phyloP scores from a whole-genome alignment of 2,113 vertebrate genomes.

The Cheilinus undulatus region DNA sequence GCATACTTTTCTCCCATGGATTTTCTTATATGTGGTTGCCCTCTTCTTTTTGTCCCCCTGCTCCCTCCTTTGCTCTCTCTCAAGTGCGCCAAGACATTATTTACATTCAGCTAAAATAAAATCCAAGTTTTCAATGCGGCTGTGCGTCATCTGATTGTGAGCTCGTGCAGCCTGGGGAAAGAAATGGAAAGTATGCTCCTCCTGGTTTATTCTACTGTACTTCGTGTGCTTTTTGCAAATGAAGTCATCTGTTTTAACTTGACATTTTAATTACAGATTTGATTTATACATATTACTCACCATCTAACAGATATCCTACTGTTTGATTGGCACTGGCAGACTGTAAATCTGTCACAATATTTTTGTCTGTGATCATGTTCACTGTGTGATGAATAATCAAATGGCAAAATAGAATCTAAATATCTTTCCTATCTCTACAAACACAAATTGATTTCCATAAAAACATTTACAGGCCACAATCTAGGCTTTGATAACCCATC shows the following conservation, averaged over 20 bases:
- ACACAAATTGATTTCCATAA: neutral
- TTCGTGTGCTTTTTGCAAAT: neutral
- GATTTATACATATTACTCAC: constrained; percentile 25
- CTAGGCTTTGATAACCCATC: too few relatives aligned
- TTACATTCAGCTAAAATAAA: constrained; percentile 76
- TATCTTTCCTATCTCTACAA: neutral
- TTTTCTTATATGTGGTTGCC: constrained; percentile 81
- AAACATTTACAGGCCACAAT: neutral
- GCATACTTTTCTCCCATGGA: constrained; percentile 82
- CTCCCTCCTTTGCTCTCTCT: constrained; percentile 37
- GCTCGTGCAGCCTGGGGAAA: neutral
- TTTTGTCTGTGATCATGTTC: neutral
- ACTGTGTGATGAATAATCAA: constrained; percentile 28
- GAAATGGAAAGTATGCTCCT: constrained; percentile 5
- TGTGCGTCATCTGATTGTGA: constrained; percentile 26
- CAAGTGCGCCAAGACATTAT: constrained; percentile 68
- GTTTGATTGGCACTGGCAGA: constrained; percentile 37
- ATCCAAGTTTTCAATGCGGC: constrained; percentile 47
- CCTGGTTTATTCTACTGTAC: neutral
- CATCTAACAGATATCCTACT: constrained; percentile 8
- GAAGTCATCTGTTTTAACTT: neutral
- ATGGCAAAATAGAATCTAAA: constrained; percentile 1
- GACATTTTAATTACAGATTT: constrained; percentile 31
- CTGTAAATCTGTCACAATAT: constrained; percentile 37
- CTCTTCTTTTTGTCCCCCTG: constrained; percentile 16